These are phyloP conservation scores for Gortyna flavago DNA, from an alignment of 2,888 invertebrate genomes.

Conservation along the genomic window DNA sequence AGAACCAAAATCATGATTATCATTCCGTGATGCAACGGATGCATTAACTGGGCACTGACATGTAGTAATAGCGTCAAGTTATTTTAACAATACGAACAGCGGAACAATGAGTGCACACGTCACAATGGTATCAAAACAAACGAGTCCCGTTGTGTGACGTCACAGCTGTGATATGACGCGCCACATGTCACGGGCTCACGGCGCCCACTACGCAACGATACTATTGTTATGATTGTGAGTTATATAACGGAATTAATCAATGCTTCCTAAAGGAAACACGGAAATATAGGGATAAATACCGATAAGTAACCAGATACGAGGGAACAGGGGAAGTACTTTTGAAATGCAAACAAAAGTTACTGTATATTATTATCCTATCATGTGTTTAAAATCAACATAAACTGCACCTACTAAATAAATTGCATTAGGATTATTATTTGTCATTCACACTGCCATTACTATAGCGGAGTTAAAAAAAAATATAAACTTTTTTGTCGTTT, in stretches of 20 bases:
- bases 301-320: neutral
- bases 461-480: neutral
- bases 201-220: neutral
- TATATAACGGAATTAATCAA: slow-evolving; percentile 13
- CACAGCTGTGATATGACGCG: slow-evolving; percentile 40
- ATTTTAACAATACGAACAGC: slow-evolving; percentile 20
- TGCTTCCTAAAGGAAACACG: slow-evolving; percentile 21
- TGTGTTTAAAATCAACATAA: neutral
- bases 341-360: neutral
- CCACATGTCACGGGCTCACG: slow-evolving; percentile 32
- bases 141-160: slow-evolving; percentile 54
- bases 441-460: neutral
- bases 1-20: neutral
- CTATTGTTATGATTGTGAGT: slow-evolving; percentile 27
- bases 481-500: neutral
- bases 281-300: slow-evolving; percentile 2
- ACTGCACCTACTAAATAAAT: neutral
- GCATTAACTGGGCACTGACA: slow-evolving; percentile 5
- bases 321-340: neutral
- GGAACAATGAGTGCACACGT: slow-evolving; percentile 35
- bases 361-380: no score
- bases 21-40: slow-evolving; percentile 2
- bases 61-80: neutral
- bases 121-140: slow-evolving; percentile 14
- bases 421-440: neutral